Evolutionary conservation across 2,797 vertebrate genomes (phyloP), one percentile per base, ranked within the genome.

Genomic region (Benthosema pterotum): DNA sequence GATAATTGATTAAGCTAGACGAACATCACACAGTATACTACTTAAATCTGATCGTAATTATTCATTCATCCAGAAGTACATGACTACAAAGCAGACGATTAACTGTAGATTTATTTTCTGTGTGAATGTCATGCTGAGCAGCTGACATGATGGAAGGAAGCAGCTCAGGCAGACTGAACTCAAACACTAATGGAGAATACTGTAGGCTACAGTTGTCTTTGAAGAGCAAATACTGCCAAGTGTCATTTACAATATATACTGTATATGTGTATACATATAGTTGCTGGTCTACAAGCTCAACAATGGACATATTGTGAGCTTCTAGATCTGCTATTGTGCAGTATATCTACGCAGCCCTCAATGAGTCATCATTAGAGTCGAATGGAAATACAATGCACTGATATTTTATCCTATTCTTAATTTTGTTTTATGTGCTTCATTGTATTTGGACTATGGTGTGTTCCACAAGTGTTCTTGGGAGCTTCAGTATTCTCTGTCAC

Each of bases 311-410:
- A 32, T 32, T 32, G 28, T 32, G 28, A 32, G 28, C 28, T 32
- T 32, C 1, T 32, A 32, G 28, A 7, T 32, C 32, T 38, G 8
- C 7, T 59, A 14, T 48, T 22, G 25, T 14, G 9, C 46, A 38
- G 32, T 11, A 11, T 38, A 11, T 38, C 32, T 38, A 38, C 9
- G 8, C 11, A 38, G 9, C 32, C 32, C 32, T 2, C 32, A 38
- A 38, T 46, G 51, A 79, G 53, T 61, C 69, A 50, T 77, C 71
- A 58, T 56, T 68, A 80, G 68, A 67, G 22, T 28, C 57, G 38
- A 57, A 72, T 11, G 17, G 63, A 54, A 69, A 63, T 65, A 63
- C 64, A 52, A 58, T 65, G 71, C 74, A 79, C 80, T 85, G 72
- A 75, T 49, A 17, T 71, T 76, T 76, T 25, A 13, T 0, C 48